Base-by-base conservation (phyloP, 2,888 invertebrate species). In the Ptychoptera contaminata region DNA sequence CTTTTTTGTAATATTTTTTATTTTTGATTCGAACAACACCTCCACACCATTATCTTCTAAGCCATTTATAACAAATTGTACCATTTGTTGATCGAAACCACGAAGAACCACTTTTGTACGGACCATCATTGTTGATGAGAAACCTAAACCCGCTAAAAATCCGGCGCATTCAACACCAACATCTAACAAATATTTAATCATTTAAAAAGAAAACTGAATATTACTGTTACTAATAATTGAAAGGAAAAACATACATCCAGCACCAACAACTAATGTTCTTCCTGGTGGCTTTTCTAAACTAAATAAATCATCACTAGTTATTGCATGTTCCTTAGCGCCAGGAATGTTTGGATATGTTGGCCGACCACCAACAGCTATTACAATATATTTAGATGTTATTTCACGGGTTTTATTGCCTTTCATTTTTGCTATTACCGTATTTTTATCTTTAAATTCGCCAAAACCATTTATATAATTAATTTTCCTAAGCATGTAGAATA, bases 121-220 rank as follows among this genome's bases (percentile, higher is more conserved):
- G 1, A 91, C 81, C 79, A 93, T 82, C 35, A 93, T 77, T 2
- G 90, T 85, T 1, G 87, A 76, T 48, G 88, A 81, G 60, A 76
- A 85, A 9, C 93, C 93, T 43, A 94, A 67, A 6, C 87, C 88
- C 57, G 81, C 81, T 36, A 94, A 69, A 63, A 94, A 93, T 1
- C 93, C 93, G 47, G 92, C 93, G 68, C 91, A 92, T 65, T 94
- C 94, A 47, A 94, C 68, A 44, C 92, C 90, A 57, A 94, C 92
- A 61, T 93, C 88, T 84, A 61, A 52, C 3, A 7, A 23, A n/a
- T n/a, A n/a, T n/a, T n/a, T n/a, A n/a, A 12, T 16, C 11, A n/a
- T 9, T 23, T 23, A 42, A 35, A 36, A 1, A 9, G n/a, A 39
- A n/a, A n/a, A n/a, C n/a, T n/a, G n/a, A n/a, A n/a, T n/a, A n/a